These are phyloP conservation scores for Planococcus citri DNA, from an alignment of 1,140 invertebrate genomes.

Conservation along the genomic window DNA sequence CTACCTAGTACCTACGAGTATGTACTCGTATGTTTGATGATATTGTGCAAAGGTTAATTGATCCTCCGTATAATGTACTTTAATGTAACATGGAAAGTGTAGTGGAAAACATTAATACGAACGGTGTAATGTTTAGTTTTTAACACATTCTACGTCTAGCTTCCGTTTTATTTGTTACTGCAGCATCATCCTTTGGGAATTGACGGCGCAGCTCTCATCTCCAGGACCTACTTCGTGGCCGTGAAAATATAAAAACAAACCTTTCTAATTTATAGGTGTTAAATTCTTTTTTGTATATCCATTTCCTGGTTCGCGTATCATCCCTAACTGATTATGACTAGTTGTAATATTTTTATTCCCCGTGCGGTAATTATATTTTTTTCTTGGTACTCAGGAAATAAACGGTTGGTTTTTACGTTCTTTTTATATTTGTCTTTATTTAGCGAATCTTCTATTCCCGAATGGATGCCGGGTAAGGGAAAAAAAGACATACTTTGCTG, in stretches of 20 bases:
- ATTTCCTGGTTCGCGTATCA: conserved; percentile 18
- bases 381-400: conserved; percentile 11
- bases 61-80: too few relatives aligned
- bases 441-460: conserved; percentile 18
- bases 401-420: conserved; percentile 18
- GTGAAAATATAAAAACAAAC: conserved; percentile 13
- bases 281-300: conserved; percentile 14
- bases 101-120: conserved; percentile 16
- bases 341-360: conserved; percentile 19
- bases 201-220: neutral
- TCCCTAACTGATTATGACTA: conserved; percentile 20
- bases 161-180: conserved; percentile 5
- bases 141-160: neutral
- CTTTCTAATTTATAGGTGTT: conserved; percentile 19
- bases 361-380: conserved; percentile 14
- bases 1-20: too few relatives aligned
- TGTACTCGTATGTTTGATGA: too few relatives aligned
- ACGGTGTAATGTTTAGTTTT: conserved; percentile 9
- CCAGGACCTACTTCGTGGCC: neutral
- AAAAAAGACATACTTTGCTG: conserved; percentile 5
- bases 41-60: conserved; percentile 10
- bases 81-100: neutral
- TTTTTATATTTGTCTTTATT: conserved; percentile 21
- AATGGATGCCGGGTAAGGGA: neutral
- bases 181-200: conserved; percentile 11